A percentile compares a stretch with the other conserved stretches of the same genome.
Evolutionary conservation across 1,140 invertebrate genomes (phyloP).

Genomic region (Gonioctena quinquepunctata): DNA sequence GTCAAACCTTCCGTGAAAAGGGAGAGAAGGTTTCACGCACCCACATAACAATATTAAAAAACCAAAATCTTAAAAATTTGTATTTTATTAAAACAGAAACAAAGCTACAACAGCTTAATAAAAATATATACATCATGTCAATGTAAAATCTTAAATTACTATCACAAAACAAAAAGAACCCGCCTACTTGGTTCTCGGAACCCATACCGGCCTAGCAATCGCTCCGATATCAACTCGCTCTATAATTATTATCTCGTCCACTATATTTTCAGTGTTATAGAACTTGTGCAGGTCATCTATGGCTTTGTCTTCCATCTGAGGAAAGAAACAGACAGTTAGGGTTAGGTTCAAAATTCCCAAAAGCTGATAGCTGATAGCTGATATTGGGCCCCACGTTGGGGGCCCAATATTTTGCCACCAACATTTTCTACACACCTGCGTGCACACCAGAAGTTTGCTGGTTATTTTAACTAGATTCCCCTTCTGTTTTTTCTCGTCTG

Average conservation of each 20-base stretch:
- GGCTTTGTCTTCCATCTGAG: conserved; percentile 73
- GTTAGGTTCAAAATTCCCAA: too few species aligned
- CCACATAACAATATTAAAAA: too few species aligned
- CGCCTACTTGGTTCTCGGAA: conserved; percentile 41
- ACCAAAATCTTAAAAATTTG: too few species aligned
- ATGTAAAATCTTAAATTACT: neutral
- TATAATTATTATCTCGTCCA: conserved; percentile 69
- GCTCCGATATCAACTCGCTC: conserved; percentile 56
- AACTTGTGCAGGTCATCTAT: conserved; percentile 70
- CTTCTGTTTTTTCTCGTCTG: conserved; percentile 64
- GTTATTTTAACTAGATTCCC: conserved; percentile 64
- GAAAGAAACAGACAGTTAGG: neutral
- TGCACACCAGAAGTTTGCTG: conserved; percentile 66
- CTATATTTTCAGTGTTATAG: conserved; percentile 64
- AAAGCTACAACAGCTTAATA: too few species aligned
- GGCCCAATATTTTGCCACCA: neutral
- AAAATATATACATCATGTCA: too few species aligned
- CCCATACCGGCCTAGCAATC: conserved; percentile 66
- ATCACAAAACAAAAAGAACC: neutral
- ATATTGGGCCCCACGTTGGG: neutral
- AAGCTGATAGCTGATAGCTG: neutral
- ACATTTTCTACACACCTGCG: conserved; percentile 60
- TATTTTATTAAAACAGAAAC: too few species aligned
- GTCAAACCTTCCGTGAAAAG: too few species aligned
- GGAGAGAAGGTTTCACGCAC: too few species aligned